Percentiles rank a stretch among this genome's conserved stretches.
Conservation (phyloP, 2,797 vertebrate species). For the Siniperca undulata region DNA sequence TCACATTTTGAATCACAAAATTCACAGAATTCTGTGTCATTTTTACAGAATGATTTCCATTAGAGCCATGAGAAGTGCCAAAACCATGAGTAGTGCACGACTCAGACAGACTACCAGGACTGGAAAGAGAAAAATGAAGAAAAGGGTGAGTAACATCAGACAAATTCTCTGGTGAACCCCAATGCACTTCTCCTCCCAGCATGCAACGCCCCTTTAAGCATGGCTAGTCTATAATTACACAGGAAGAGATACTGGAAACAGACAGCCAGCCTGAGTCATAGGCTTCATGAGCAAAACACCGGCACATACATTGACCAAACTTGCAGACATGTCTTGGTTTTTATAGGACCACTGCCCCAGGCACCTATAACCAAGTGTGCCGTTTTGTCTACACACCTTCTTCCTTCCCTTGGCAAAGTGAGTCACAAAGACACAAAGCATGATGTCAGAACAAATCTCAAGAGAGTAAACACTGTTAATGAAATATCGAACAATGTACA, state of each 20-base stretch:
- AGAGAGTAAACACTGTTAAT: constrained; percentile 72
- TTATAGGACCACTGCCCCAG: constrained; percentile 75
- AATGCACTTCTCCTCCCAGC: constrained; percentile 75
- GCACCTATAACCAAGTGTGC: constrained; percentile 67
- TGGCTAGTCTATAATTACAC: constrained; percentile 86
- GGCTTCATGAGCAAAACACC: constrained; percentile 72
- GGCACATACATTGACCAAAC: constrained; percentile 76
- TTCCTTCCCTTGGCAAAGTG: constrained; percentile 79
- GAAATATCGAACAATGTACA: constrained; percentile 80
- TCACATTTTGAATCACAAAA: not conserved
- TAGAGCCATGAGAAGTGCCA: not conserved
- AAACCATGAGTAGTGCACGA: constrained; percentile 37
- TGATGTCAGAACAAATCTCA: constrained; percentile 78
- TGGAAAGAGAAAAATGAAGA: constrained; percentile 59
- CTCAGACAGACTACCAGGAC: constrained; percentile 55
- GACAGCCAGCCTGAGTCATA: constrained; percentile 84
- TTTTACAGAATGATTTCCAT: not conserved
- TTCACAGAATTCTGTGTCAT: not conserved
- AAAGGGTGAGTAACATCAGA: constrained; percentile 82
- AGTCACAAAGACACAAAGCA: constrained; percentile 82
- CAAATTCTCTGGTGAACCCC: constrained; percentile 78
- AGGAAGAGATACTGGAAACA: constrained; percentile 83
- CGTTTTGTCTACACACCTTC: constrained; percentile 76
- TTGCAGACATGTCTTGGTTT: constrained; percentile 72
- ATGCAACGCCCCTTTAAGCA: constrained; percentile 81